Conservation (phyloP, 1,140 invertebrate species). For the Hyles vespertilio region DNA sequence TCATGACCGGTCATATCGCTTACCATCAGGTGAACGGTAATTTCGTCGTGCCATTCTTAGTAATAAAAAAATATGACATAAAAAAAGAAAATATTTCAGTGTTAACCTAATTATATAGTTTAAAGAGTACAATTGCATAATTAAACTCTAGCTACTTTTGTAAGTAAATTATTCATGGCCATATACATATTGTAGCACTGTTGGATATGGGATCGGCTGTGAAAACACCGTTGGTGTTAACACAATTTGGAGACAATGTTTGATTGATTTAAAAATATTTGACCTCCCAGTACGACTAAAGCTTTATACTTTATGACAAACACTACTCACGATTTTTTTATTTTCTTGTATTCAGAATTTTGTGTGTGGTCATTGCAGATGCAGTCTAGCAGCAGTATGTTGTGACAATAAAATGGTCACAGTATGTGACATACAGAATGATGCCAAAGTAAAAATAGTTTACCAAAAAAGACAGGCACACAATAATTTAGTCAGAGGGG, state of each 20-base stretch:
- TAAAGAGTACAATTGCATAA: not conserved
- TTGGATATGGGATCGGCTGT: not conserved
- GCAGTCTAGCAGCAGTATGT: conserved; percentile 53
- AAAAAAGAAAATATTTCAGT: too few relatives aligned
- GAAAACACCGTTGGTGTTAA: too few relatives aligned
- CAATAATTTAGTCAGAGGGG: conserved; percentile 54
- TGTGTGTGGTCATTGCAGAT: conserved; percentile 36
- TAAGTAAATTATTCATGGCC: not conserved
- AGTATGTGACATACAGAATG: conserved; percentile 43
- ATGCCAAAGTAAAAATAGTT: conserved; percentile 37
- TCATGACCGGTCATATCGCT: too few relatives aligned
- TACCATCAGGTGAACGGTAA: too few relatives aligned
- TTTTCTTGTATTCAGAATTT: too few relatives aligned
- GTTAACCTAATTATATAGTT: too few relatives aligned
- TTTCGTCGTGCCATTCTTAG: too few relatives aligned
- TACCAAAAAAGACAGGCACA: conserved; percentile 57
- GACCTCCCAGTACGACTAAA: not conserved
- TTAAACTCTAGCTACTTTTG: not conserved
- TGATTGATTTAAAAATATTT: not conserved
- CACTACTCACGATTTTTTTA: too few relatives aligned
- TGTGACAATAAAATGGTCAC: conserved; percentile 68
- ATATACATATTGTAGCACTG: not conserved
- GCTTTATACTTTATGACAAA: too few relatives aligned
- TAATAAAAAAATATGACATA: too few relatives aligned
- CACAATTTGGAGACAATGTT: not conserved